A percentile compares a stretch with the other conserved stretches of the same genome.
These are phyloP conservation scores for Tigriopus japonicus DNA, from an alignment of 1,140 invertebrate genomes.

Conservation along the genomic window DNA sequence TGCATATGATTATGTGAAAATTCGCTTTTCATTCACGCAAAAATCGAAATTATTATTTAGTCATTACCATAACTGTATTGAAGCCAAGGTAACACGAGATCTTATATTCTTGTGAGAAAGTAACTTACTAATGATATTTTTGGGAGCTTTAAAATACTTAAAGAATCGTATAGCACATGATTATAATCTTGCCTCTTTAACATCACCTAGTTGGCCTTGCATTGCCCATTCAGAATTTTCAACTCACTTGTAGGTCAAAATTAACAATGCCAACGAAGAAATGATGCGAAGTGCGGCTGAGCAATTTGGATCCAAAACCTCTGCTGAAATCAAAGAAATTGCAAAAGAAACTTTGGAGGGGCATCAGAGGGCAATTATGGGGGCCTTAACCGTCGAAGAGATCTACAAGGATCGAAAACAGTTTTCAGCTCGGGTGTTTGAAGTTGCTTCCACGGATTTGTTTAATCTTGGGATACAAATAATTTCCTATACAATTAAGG, in stretches of 20 bases:
- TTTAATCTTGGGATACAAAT: slow-evolving; percentile 64
- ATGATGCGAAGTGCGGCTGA: slow-evolving; percentile 88
- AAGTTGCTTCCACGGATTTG: slow-evolving; percentile 38
- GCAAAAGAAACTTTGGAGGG: slow-evolving; percentile 86
- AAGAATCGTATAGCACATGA: too few species aligned
- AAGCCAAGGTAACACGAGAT: too few species aligned
- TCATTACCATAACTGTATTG: too few species aligned
- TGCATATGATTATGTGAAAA: too few species aligned
- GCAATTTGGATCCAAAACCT: slow-evolving; percentile 79
- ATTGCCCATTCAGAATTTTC: too few species aligned
- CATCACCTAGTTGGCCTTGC: too few species aligned
- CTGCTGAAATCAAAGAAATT: slow-evolving; percentile 53
- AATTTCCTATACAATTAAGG: slow-evolving; percentile 89
- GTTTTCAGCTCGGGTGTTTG: slow-evolving; percentile 32
- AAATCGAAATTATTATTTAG: too few species aligned
- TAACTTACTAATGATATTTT: too few species aligned
- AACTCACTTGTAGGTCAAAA: slow-evolving; percentile 77
- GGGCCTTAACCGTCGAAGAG: slow-evolving; percentile 89
- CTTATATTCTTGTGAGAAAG: too few species aligned
- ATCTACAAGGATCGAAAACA: slow-evolving; percentile 13
- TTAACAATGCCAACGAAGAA: slow-evolving; percentile 86
- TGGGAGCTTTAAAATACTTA: too few species aligned
- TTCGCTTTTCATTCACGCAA: too few species aligned
- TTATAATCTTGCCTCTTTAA: too few species aligned
- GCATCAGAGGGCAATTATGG: slow-evolving; percentile 93